Evolutionary conservation across 2,113 vertebrate species (phyloP).

Genomic region (Oreamnos americanus): DNA sequence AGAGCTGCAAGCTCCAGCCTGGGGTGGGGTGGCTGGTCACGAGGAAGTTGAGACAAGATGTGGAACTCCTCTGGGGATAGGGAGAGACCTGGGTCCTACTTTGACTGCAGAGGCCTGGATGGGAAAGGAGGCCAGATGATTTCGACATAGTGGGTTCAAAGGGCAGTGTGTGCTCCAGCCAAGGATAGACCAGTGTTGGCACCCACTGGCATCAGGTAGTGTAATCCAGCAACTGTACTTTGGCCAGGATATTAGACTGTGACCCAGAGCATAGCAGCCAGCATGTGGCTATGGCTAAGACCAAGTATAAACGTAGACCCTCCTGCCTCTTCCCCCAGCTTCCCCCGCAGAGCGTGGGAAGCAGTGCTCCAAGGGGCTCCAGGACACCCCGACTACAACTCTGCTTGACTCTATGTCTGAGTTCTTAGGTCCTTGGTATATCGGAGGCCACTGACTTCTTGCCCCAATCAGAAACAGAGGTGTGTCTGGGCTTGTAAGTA

Average conservation of each 20-base stretch:
- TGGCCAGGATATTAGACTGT: not conserved
- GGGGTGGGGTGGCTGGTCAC: not conserved
- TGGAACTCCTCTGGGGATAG: not conserved
- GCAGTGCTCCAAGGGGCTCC: not conserved
- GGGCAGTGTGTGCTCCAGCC: not conserved
- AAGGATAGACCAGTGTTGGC: not conserved
- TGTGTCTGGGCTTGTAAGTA: not conserved
- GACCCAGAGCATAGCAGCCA: not conserved
- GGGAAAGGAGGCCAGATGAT: not conserved
- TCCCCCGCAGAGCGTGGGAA: not conserved
- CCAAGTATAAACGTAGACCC: not conserved
- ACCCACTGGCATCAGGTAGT: not conserved
- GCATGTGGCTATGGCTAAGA: not conserved
- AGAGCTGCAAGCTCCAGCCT: not conserved
- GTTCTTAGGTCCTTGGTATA: not conserved
- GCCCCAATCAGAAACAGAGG: not conserved
- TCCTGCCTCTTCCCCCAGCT: no score
- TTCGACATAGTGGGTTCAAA: not conserved
- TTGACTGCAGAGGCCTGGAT: not conserved
- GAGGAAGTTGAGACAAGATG: not conserved
- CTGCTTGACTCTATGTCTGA: not conserved
- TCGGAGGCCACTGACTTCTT: not conserved
- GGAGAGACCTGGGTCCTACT: not conserved
- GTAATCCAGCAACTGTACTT: not conserved
- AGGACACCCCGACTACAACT: not conserved